phyloP scores from a whole-genome alignment of 2,113 vertebrate species.

The Connochaetes taurinus region DNA sequence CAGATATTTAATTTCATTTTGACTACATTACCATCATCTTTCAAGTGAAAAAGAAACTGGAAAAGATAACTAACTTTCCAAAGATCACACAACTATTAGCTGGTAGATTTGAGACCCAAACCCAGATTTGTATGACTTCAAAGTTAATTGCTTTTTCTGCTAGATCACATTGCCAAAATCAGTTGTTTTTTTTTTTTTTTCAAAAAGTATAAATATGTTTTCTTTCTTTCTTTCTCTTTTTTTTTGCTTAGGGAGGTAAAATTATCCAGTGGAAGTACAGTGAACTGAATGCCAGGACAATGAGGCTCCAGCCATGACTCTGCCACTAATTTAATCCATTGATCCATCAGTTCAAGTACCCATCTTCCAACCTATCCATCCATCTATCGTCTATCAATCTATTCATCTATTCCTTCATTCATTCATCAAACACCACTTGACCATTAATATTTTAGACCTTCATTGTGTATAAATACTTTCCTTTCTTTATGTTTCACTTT shows the following conservation, averaged over 20 bases:
- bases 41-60: not conserved
- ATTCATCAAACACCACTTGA: not conserved
- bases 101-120: not conserved
- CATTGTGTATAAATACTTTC: not conserved
- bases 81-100: not conserved
- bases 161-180: not conserved
- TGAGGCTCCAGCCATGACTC: not conserved
- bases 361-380: not conserved
- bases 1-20: not conserved
- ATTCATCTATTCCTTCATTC: not conserved
- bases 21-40: not conserved
- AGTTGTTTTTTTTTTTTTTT: not conserved
- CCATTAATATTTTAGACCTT: not conserved
- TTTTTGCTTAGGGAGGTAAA: not conserved
- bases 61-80: not conserved
- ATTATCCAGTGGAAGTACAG: not conserved
- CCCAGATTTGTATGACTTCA: not conserved
- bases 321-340: not conserved
- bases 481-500: not conserved
- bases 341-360: not conserved
- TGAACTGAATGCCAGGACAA: not conserved
- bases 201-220: not conserved
- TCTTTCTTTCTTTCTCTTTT: too few species aligned
- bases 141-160: not conserved
- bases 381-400: not conserved